Conservation (phyloP, 2,888 invertebrate species). For the Aricia artaxerxes region DNA sequence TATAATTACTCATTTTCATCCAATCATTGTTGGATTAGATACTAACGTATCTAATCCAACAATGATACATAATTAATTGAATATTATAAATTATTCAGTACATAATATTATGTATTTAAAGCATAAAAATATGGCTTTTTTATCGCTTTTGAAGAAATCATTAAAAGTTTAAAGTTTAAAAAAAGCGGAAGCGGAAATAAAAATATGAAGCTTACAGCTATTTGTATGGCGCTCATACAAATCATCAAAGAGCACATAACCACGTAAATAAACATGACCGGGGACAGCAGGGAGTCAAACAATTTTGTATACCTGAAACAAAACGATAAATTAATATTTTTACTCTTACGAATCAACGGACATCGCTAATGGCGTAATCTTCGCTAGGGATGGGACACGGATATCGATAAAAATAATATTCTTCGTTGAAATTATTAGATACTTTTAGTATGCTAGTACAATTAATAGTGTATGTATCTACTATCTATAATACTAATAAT, state of each 20-base stretch:
- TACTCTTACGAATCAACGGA: constrained; percentile 11
- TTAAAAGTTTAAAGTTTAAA: neutral
- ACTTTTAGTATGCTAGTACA: too few species aligned
- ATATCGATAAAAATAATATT: constrained; percentile 11
- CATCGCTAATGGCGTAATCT: neutral
- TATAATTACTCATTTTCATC: too few species aligned
- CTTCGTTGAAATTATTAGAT: neutral
- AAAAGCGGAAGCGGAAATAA: neutral
- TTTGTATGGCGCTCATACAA: constrained; percentile 66
- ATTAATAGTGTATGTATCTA: too few species aligned
- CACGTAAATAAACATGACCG: constrained; percentile 70
- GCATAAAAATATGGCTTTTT: too few species aligned
- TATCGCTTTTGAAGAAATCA: too few species aligned
- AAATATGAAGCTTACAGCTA: constrained; percentile 55
- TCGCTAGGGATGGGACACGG: neutral
- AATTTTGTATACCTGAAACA: constrained; percentile 38
- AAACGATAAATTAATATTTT: constrained; percentile 24
- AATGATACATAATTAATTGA: too few species aligned
- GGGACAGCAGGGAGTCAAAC: constrained; percentile 65
- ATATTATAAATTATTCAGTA: too few species aligned
- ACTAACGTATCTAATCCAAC: too few species aligned
- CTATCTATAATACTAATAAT: too few species aligned
- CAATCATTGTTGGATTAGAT: too few species aligned
- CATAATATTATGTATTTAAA: too few species aligned
- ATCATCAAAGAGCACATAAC: constrained; percentile 66